phyloP scores from a whole-genome alignment of 2,113 vertebrate genomes.

The Menura novaehollandiae region DNA sequence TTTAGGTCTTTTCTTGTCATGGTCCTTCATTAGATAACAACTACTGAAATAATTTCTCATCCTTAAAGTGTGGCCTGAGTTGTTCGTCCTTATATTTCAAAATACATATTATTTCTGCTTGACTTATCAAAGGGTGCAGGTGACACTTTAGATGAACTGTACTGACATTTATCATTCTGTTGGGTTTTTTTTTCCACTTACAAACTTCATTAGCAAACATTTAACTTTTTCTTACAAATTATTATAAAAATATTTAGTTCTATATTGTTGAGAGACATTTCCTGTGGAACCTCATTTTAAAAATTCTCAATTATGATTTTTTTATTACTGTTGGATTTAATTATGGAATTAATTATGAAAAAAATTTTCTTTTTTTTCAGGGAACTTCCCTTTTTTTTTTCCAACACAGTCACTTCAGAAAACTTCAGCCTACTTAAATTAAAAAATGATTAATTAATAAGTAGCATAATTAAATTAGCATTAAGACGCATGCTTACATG shows the following conservation, averaged over 20 bases:
- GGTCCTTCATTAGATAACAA: neutral
- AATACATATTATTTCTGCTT: neutral
- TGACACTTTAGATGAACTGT: neutral
- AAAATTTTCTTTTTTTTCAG: neutral
- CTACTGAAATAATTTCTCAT: neutral
- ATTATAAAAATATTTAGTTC: neutral
- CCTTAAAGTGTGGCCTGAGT: neutral
- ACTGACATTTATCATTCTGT: neutral
- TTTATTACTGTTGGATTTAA: neutral
- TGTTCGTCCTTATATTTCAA: neutral
- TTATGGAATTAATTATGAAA: neutral
- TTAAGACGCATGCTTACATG: too few relatives aligned
- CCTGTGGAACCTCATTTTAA: neutral
- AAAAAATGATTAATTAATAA: neutral
- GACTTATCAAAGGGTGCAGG: neutral
- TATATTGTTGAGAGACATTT: rapidly evolving
- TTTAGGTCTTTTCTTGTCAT: neutral
- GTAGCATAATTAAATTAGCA: too few relatives aligned
- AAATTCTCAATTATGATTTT: neutral
- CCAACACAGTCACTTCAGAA: neutral
- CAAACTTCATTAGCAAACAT: neutral
- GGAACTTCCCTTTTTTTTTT: neutral
- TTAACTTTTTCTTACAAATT: neutral
- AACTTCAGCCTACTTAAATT: neutral
- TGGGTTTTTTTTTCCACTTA: neutral